A percentile compares a stretch with the other conserved stretches of the same genome.
phyloP scores from a whole-genome alignment of 2,797 vertebrate genomes.

The Lutjanus argentimaculatus region DNA sequence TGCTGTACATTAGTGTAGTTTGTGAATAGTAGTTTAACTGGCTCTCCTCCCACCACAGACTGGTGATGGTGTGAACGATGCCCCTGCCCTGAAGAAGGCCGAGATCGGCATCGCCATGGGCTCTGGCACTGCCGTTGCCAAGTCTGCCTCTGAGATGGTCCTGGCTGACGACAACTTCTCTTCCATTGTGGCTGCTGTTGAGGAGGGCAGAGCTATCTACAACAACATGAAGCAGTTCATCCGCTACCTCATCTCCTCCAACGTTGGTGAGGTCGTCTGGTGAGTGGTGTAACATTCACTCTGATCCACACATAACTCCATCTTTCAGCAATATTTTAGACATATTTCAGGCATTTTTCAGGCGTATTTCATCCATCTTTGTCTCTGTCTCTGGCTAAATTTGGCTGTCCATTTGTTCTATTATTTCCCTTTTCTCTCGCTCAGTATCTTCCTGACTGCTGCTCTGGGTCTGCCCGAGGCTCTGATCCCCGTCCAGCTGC shows the following conservation, averaged over 20 bases:
- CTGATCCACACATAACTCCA: neutral
- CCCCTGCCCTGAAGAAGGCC: slow-evolving; percentile 96
- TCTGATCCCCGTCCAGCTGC: slow-evolving; percentile 95
- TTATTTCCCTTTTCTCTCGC: neutral
- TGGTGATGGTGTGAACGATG: slow-evolving; percentile 96
- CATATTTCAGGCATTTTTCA: no score
- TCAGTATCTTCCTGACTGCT: slow-evolving; percentile 94
- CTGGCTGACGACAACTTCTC: slow-evolving; percentile 97
- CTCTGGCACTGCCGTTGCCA: slow-evolving; percentile 97
- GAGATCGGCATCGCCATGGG: slow-evolving; percentile 99
- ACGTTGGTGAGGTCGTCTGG: slow-evolving; percentile 97
- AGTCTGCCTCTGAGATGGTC: slow-evolving; percentile 97
- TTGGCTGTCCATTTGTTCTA: neutral
- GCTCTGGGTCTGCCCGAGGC: slow-evolving; percentile 95
- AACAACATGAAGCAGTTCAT: slow-evolving; percentile 99
- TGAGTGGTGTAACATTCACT: slow-evolving; percentile 74
- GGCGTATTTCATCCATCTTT: neutral
- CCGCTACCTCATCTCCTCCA: slow-evolving; percentile 98
- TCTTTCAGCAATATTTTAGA: no score
- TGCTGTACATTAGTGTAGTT: neutral
- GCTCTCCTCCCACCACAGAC: slow-evolving; percentile 81
- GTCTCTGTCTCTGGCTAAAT: neutral
- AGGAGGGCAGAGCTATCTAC: slow-evolving; percentile 97
- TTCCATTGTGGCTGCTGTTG: slow-evolving; percentile 95
- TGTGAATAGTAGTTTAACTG: neutral